Evolutionary conservation across 2,888 invertebrate species (phyloP), one percentile per base, ranked within the genome.

Genomic region (Carterocephalus palaemon): DNA sequence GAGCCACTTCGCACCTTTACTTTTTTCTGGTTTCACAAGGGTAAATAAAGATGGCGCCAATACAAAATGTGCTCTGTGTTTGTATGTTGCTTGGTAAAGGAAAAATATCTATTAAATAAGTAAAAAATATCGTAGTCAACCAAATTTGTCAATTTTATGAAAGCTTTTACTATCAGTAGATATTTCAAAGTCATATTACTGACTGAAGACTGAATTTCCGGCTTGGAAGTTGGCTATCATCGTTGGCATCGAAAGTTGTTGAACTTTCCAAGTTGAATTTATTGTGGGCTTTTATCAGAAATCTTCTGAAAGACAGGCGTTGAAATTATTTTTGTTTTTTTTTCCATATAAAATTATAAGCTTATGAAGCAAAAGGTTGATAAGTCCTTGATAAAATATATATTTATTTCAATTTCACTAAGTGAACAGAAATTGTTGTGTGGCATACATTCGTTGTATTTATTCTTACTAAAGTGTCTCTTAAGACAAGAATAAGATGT

Each of bases 181-280:
- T 45, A 23, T 47, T 49, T 29, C 19, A 24, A 16, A 15, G 41
- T 37, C n/a, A 23, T 28, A 8, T 39, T 67, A 69, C 69, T 70
- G 75, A n/a, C n/a, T n/a, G 70, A 60, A 60, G 58, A 60, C 60
- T 60, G 60, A 60, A 55, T 52, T 53, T 55, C 53, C 51, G 47
- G 38, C 15, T 22, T 23, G n/a, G n/a, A n/a, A n/a, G n/a, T n/a
- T n/a, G n/a, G n/a, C n/a, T n/a, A n/a, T n/a, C n/a, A n/a, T n/a
- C n/a, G n/a, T n/a, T n/a, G n/a, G n/a, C n/a, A n/a, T n/a, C n/a
- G n/a, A n/a, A n/a, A n/a, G n/a, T n/a, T n/a, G n/a, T n/a, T n/a
- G n/a, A n/a, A n/a, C n/a, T n/a, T n/a, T n/a, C n/a, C n/a, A n/a
- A n/a, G n/a, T n/a, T n/a, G n/a, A n/a, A n/a, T n/a, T n/a, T n/a